Conservation (phyloP, 2,797 vertebrate genomes). For the Zonotrichia albicollis region DNA sequence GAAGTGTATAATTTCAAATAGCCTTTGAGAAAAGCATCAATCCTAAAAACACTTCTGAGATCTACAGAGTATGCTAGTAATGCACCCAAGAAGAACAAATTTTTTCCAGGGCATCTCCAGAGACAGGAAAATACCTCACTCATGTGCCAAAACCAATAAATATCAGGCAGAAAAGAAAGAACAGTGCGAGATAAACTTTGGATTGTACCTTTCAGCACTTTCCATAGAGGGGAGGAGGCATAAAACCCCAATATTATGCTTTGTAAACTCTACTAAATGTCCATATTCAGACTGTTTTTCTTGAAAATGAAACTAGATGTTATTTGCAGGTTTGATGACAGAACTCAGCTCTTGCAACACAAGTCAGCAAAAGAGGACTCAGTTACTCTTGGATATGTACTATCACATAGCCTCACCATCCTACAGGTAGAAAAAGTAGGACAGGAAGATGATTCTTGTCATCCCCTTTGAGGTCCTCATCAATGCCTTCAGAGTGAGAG, state of each 20-base stretch:
- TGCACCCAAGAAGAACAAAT: neutral
- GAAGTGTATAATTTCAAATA: neutral
- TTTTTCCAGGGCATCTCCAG: neutral
- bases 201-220: neutral
- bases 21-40: neutral
- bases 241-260: rapidly evolving
- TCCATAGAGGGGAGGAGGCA: rapidly evolving
- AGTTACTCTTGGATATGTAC: neutral
- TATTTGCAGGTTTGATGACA: neutral
- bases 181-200: neutral
- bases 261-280: neutral
- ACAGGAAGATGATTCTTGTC: neutral
- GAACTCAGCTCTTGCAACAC: neutral
- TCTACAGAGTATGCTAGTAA: neutral
- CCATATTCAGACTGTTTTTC: neutral
- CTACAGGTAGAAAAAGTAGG: neutral
- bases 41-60: neutral
- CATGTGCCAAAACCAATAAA: neutral
- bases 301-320: neutral
- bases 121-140: neutral
- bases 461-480: neutral
- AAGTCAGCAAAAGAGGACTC: neutral
- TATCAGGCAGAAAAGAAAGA: neutral
- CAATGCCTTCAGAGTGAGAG: neutral
- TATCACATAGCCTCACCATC: neutral